Conservation (phyloP, 2,888 invertebrate genomes). For the Blera fallax region DNA sequence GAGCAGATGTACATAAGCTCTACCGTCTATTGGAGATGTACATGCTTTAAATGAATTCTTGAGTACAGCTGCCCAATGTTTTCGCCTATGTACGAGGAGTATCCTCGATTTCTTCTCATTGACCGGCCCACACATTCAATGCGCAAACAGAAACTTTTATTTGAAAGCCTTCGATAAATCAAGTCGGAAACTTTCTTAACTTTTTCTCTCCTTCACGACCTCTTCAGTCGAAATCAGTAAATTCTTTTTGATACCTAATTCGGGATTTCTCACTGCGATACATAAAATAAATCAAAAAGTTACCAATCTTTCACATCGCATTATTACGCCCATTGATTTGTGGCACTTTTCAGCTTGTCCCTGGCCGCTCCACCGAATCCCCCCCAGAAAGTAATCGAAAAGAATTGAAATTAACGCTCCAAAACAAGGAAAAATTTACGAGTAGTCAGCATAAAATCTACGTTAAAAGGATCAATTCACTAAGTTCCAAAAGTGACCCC, state of each 20-base stretch:
- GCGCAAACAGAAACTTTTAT: not conserved
- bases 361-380: not conserved
- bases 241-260: not conserved
- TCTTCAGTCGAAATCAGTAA: not conserved
- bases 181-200: not conserved
- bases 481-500: not conserved
- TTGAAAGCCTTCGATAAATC: not conserved
- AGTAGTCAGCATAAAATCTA: not conserved
- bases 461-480: not conserved
- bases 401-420: not conserved
- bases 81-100: no score
- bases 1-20: no score
- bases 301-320: not conserved
- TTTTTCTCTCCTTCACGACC: not conserved
- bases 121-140: not conserved
- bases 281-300: slow-evolving; percentile 5
- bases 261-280: not conserved
- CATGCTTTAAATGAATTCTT: no score
- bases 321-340: not conserved
- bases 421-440: not conserved
- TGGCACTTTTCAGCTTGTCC: not conserved
- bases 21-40: no score
- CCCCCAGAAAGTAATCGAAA: not conserved
- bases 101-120: no score
- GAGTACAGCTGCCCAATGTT: no score